phyloP scores from a whole-genome alignment of 2,888 invertebrate species.

The Antitype chi region DNA sequence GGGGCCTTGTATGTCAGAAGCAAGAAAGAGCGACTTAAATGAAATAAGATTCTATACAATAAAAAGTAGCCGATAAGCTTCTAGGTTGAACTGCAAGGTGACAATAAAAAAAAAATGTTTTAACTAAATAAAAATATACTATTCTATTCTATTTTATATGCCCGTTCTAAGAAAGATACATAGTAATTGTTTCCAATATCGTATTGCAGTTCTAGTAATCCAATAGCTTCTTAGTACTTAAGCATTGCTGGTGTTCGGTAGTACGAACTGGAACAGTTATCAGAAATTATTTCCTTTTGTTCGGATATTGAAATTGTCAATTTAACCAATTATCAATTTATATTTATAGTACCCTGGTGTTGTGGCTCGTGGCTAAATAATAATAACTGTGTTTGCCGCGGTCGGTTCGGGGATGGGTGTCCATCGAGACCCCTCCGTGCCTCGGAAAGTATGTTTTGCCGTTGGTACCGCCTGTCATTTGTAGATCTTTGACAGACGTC shows the following conservation, averaged over 20 bases:
- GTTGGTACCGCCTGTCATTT: no score
- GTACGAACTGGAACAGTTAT: slow-evolving; percentile 24
- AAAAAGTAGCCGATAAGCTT: no score
- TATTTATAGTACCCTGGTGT: not conserved
- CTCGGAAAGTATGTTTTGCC: not conserved
- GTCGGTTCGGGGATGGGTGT: not conserved
- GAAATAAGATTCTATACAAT: no score
- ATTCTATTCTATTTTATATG: no score
- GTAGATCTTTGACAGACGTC: no score
- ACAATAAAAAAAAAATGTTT: no score
- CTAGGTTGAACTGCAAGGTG: no score
- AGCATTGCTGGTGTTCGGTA: slow-evolving; percentile 37
- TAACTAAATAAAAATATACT: no score
- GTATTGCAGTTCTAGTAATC: slow-evolving; percentile 50
- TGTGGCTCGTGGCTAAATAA: not conserved
- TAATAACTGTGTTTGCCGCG: not conserved
- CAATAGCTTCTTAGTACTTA: slow-evolving; percentile 45
- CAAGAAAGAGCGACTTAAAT: no score
- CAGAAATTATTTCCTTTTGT: slow-evolving; percentile 24
- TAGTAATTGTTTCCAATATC: slow-evolving; percentile 49
- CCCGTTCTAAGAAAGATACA: not conserved
- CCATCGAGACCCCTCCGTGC: not conserved
- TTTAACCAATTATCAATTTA: not conserved
- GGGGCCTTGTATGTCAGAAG: not conserved
- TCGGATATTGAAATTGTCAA: slow-evolving; percentile 5